A percentile compares a stretch with the other conserved stretches of the same genome.
Evolutionary conservation across 2,797 vertebrate species (phyloP).

Genomic region (Mormyrus hasselquistii): DNA sequence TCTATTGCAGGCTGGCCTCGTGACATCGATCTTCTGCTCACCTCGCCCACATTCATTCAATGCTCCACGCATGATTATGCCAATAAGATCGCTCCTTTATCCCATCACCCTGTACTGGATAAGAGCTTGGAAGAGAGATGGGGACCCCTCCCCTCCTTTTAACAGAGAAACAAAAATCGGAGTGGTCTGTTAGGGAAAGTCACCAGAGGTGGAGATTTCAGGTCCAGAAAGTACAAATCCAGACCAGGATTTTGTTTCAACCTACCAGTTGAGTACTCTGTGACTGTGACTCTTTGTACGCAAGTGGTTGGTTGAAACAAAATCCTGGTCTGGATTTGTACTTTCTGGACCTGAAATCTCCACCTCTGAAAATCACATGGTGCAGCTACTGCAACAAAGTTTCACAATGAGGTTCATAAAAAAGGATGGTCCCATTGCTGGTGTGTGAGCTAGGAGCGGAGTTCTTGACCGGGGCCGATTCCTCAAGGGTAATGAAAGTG

Average conservation of each 20-base stretch:
- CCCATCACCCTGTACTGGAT: not conserved
- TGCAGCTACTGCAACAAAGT: not conserved
- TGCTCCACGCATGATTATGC: slow-evolving; percentile 1
- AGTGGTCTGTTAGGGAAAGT: not conserved
- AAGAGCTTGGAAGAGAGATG: not conserved
- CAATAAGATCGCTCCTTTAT: not conserved
- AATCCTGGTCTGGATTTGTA: no score
- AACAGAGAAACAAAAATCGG: slow-evolving; percentile 14
- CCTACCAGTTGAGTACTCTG: no score
- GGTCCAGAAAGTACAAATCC: no score
- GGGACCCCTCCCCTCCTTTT: not conserved
- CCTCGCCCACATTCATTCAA: not conserved
- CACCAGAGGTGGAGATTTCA: no score
- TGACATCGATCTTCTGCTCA: not conserved
- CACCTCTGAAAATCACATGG: not conserved
- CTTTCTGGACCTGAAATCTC: no score
- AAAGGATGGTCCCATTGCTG: slow-evolving; percentile 15
- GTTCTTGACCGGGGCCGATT: slow-evolving; percentile 19
- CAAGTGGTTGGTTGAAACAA: no score
- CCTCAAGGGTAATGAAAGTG: slow-evolving; percentile 36
- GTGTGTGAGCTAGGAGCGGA: not conserved
- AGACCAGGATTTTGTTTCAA: no score
- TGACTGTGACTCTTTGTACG: no score
- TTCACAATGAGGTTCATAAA: slow-evolving; percentile 1
- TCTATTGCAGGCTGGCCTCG: not conserved